A percentile compares a stretch with the other conserved stretches of the same genome.
phyloP scores from a whole-genome alignment of 2,797 vertebrate genomes.

The Sphaeramia orbicularis region DNA sequence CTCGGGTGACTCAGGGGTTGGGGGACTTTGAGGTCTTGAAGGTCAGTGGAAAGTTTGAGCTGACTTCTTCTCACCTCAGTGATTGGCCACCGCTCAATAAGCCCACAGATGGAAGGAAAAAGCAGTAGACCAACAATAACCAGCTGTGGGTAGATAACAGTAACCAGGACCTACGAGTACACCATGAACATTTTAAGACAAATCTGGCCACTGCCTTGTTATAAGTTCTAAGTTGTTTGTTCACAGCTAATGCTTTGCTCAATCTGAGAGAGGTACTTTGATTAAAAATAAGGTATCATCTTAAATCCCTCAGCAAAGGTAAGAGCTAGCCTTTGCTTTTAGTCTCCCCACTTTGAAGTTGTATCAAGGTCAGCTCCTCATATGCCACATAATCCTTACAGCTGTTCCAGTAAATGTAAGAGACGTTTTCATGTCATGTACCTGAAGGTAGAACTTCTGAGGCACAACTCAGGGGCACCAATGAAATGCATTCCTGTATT shows the following conservation, averaged over 20 bases:
- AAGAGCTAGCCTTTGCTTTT: slow-evolving; percentile 21
- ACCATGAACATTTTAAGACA: not conserved
- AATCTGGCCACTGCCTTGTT: not conserved
- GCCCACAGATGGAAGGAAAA: slow-evolving; percentile 12
- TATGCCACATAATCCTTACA: slow-evolving; percentile 39
- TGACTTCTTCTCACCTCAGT: slow-evolving; percentile 60
- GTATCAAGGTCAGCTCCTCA: slow-evolving; percentile 50
- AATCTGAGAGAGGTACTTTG: not conserved
- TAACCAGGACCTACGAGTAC: slow-evolving; percentile 47
- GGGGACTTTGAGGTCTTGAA: slow-evolving; percentile 50
- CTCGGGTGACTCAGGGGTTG: slow-evolving; percentile 48
- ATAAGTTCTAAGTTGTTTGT: too few species aligned
- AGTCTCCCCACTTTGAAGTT: slow-evolving; percentile 49
- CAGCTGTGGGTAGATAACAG: slow-evolving; percentile 45
- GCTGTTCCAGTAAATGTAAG: slow-evolving; percentile 25
- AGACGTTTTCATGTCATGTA: slow-evolving; percentile 23
- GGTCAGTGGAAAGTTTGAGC: slow-evolving; percentile 67
- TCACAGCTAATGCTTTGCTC: not conserved
- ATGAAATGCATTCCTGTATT: slow-evolving; percentile 18
- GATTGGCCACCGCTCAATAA: slow-evolving; percentile 49
- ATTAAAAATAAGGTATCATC: not conserved
- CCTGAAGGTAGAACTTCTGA: slow-evolving; percentile 17
- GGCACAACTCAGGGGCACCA: slow-evolving; percentile 3
- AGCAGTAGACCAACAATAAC: slow-evolving; percentile 21
- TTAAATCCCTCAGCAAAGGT: not conserved